Base-by-base conservation (phyloP, 1,140 invertebrate species). In the Wiebesia pumilae region DNA sequence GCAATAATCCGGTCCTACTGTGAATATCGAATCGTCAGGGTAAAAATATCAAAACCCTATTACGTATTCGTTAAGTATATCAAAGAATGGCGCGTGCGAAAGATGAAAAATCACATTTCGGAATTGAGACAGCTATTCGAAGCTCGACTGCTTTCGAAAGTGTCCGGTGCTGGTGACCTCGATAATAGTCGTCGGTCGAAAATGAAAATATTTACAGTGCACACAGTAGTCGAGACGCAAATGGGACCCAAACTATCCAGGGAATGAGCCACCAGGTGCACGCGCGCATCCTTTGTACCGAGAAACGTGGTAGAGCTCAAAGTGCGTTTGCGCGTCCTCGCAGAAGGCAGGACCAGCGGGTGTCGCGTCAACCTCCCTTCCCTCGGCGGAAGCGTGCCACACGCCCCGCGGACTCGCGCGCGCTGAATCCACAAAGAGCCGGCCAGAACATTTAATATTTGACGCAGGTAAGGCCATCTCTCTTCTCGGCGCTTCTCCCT, bases 351-450 rank as follows among this genome's bases (percentile, higher is more conserved):
- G 43, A 30, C 21, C 73, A 77, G 73, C 73, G 73, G 73, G 73
- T 77, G 73, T 77, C 73, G 73, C 38, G 33, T 65, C 65, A 9
- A 2, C 30, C 35, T 75, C 16, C 73, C 73, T 12, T n/a, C 6
- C 73, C 47, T 24, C 79, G n/a, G n/a, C 79, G 62, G 35, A 67
- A 16, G 30, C 4, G 35, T 7, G 30, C 21, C 79, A 24, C 58
- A 81, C 79, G 54, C 33, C 38, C 35, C 54, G 35, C 27, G 58
- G 35, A n/a, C 38, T 24, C 58, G 30, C 62, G 58, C 79, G 33
- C 54, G 24, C 21, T 38, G 78, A 80, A 80, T 80, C 78, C 27
- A 80, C 78, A 80, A 80, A 80, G 78, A 54, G 47, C n/a, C 51
- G 69, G 35, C 12, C 35, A 71, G 1, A 71, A 38, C 19, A 27